Evolutionary conservation across 1,140 invertebrate genomes (phyloP), one percentile per base, ranked within the genome.

Genomic region (Helicoverpa armigera): DNA sequence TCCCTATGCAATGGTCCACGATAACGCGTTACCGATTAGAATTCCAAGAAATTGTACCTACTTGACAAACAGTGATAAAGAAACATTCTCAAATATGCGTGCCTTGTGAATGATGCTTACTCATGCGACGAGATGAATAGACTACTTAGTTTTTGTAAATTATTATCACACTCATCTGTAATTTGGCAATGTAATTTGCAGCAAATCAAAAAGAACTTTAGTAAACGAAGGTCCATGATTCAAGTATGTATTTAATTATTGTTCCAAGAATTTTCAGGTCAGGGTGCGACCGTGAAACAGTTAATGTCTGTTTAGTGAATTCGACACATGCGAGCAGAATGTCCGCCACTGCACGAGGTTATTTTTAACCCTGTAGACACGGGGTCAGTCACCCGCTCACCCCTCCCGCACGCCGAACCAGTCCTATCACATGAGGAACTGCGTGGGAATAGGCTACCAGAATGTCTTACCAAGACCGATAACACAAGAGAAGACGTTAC

Each of bases 261-360:
- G 77, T 92, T 91, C 86, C 69, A 58, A 87, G 87, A 91, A 92
- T 80, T 90, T 87, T 88, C 92, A 94, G 94, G 94, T 94, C 94
- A 94, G 84, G 89, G 88, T 88, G 88, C 90, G 94, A 90, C 94
- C 94, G 84, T 95, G 94, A 95, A 95, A 95, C 91, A 92, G 90
- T 92, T 93, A 92, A 92, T 91, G 91, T 87, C 91, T 94, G 91
- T 93, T 94, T 94, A 94, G 90, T 94, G 89, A 92, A 94, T 93
- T 94, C 93, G 94, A 93, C 94, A 94, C 91, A 95, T 95, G 94
- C 88, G 89, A 94, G 87, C 94, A 91, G 92, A 93, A 94, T 93
- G 92, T 86, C 90, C 91, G 92, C 86, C 89, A 88, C 86, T 88
- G 88, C 89, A 89, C 86, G 84, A 87, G 87, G 91, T 95, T 95